Evolutionary conservation across 1,140 invertebrate species (phyloP).

Genomic region (Heliothis subflexa): DNA sequence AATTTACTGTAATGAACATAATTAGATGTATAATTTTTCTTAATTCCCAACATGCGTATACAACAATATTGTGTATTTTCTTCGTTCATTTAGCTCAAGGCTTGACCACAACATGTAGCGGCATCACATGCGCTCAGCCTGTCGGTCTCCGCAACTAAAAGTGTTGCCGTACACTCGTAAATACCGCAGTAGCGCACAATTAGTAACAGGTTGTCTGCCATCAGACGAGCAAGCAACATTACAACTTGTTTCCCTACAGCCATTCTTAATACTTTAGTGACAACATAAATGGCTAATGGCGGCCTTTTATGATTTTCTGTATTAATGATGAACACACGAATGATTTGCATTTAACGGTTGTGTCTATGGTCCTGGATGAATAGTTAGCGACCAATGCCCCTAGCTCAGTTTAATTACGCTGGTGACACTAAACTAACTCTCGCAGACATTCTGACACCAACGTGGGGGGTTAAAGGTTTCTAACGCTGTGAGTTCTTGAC

Average conservation of each 20-base stretch:
- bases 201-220: conserved; percentile 20
- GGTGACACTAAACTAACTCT: conserved; percentile 26
- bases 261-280: conserved; percentile 21
- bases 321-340: conserved; percentile 7
- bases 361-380: conserved; percentile 23
- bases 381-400: conserved; percentile 31
- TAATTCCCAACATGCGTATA: not conserved
- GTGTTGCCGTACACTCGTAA: conserved; percentile 5
- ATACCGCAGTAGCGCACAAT: conserved; percentile 8
- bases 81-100: not conserved
- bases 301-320: not conserved
- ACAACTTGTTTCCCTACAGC: conserved; percentile 16
- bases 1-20: too few species aligned
- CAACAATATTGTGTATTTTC: not conserved
- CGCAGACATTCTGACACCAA: conserved; percentile 35
- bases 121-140: not conserved
- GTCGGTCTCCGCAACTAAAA: conserved; percentile 6
- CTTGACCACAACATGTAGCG: conserved; percentile 9
- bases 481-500: conserved; percentile 42
- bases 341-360: conserved; percentile 22
- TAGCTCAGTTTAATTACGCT: conserved; percentile 34
- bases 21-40: not conserved
- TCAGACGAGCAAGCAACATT: not conserved
- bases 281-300: conserved; percentile 9
- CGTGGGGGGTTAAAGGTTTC: conserved; percentile 53